Conservation (phyloP, 2,797 vertebrate species). For the Diglossa cyanea region DNA sequence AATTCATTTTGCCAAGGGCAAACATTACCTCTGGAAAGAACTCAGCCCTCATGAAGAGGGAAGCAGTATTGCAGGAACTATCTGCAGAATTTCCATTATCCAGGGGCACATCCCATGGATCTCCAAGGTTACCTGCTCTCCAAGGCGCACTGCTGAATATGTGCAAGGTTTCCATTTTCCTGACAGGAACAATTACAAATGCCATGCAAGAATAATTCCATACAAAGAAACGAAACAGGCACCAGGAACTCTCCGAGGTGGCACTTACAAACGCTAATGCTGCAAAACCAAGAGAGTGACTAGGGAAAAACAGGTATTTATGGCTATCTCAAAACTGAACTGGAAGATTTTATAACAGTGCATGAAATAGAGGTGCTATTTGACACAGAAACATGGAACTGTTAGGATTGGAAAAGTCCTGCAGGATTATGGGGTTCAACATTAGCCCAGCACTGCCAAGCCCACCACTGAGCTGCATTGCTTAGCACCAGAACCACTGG, state of each 20-base stretch:
- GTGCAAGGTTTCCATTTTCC: constrained; percentile 77
- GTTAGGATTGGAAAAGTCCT: neutral
- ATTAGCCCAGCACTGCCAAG: neutral
- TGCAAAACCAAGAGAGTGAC: neutral
- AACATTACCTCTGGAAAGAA: constrained; percentile 78
- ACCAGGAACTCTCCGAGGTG: constrained; percentile 58
- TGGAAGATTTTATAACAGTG: neutral
- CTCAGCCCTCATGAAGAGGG: constrained; percentile 15
- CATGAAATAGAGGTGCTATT: neutral
- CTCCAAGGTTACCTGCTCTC: constrained; percentile 77
- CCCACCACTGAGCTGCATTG: too few species aligned
- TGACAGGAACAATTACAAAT: constrained; percentile 85
- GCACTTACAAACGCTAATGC: constrained; percentile 45
- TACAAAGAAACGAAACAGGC: constrained; percentile 53
- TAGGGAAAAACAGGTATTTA: neutral
- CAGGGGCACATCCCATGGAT: constrained; percentile 65
- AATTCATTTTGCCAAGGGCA: constrained; percentile 83
- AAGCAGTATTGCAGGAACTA: constrained; percentile 46
- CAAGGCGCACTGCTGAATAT: constrained; percentile 78
- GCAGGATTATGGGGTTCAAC: neutral
- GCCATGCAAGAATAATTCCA: constrained; percentile 81
- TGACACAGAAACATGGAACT: neutral
- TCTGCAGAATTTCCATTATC: constrained; percentile 72
- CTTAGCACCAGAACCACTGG: neutral
- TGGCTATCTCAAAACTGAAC: neutral